Base-by-base conservation (phyloP, 2,797 vertebrate genomes). In the Paedocypris micromegethes region DNA sequence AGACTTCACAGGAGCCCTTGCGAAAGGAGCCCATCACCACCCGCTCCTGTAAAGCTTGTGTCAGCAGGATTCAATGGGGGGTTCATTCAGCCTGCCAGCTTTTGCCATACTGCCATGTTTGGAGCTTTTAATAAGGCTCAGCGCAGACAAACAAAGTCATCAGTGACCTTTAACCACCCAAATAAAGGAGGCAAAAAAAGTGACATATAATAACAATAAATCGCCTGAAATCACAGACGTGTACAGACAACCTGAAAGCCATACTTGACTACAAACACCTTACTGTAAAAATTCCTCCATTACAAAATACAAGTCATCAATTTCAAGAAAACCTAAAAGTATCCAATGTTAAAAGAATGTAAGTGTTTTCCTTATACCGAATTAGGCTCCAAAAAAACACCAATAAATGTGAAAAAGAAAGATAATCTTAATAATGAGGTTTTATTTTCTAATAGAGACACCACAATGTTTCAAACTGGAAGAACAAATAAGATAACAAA, bases 131-230 rank as follows among this genome's bases (percentile, higher is more conserved):
- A 72, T 66, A 72, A 42, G 43, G 3, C 42, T 39, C 6, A 23
- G n/a, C 38, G 38, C 40, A 47, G 43, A 70, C 23, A 47, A 55
- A 61, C 47, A 50, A 6, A 66, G 55, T 60, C 57, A 66, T 75
- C 67, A 69, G 57, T 64, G 62, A 69, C 55, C 66, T 64, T 73
- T 64, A 43, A 64, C 57, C 46, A 57, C 63, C 52, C 45, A 60
- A 57, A 59, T 58, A 48, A 63, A 49, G 59, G 63, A 42, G 45
- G 46, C 46, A n/a, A 46, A 54, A 69, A 58, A 40, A 9, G 67
- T 65, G 58, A 47, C 67, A 70, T 54, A 80, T 79, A 81, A 75
- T 84, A 78, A 82, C 82, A 80, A 83, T 51, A 57, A 45, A 50
- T 57, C 41, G 9, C 37, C 44, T 40, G 9, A 62, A 70, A 63